Percentiles rank a stretch among this genome's conserved stretches.
phyloP scores from a whole-genome alignment of 2,797 vertebrate genomes.

The Acestrorhynchus altus region DNA sequence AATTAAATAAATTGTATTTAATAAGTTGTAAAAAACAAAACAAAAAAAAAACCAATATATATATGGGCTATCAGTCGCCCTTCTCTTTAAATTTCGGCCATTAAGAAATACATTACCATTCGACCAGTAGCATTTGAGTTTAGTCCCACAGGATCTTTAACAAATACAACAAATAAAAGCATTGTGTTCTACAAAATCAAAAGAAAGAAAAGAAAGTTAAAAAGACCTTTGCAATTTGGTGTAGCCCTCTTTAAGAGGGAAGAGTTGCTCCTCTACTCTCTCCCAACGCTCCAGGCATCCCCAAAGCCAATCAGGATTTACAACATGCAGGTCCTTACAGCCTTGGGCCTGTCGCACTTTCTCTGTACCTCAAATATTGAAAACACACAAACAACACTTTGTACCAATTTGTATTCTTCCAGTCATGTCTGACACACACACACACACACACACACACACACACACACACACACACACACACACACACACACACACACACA shows the following conservation, averaged over 20 bases:
- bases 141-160: no score
- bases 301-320: constrained; percentile 98
- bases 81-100: no score
- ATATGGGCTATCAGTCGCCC: no score
- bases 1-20: no score
- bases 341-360: constrained; percentile 94
- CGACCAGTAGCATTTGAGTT: no score
- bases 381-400: constrained; percentile 1
- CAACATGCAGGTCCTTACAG: constrained; percentile 88
- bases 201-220: neutral
- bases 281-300: constrained; percentile 98
- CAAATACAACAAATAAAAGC: no score
- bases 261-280: constrained; percentile 92
- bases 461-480: no score
- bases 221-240: constrained; percentile 83
- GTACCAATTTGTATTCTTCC: neutral
- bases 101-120: no score
- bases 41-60: no score
- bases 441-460: no score
- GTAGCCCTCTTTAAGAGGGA: constrained; percentile 90
- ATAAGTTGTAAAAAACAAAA: no score
- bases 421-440: neutral
- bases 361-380: constrained; percentile 86
- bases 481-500: no score
- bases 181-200: neutral